Base-by-base conservation (phyloP, 2,797 vertebrate genomes). In the Salmo trutta region DNA sequence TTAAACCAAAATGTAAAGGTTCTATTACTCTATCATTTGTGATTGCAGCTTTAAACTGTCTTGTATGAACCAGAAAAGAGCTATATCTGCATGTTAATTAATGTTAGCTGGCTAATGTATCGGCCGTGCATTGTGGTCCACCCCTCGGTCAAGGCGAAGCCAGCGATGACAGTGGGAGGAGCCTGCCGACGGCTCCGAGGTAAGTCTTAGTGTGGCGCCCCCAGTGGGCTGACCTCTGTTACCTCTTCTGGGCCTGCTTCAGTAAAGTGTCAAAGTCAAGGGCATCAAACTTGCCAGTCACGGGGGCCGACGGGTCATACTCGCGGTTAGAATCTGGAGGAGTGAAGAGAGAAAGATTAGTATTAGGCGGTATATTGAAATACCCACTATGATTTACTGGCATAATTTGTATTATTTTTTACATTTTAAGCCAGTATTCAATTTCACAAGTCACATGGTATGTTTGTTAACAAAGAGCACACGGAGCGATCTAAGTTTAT, bases 211-310 rank as follows among this genome's bases (percentile, higher is more conserved):
- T 24, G 21, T 70, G 84, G 80, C 80, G 81, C 85, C 90, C 88
- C 87, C 84, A 77, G 74, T 81, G 69, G 79, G 87, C 81, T 85
- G 89, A 88, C 84, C 85, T 81, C 79, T 83, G 94, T 97, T 98
- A 99, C 97, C 97, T 98, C 93, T 95, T 97, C 94, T 99, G 94
- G 86, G 98, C 98, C 94, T 99, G 97, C 93, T 96, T 97, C 88
- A 99, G 93, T 95, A 99, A 98, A 90, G 98, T 98, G 95, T 99
- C 98, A 75, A 99, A 99, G 93, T 99, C 98, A 94, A 99, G 94
- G 92, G 95, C 93, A 87, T 97, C 94, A 82, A 94, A 96, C 93
- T 97, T 98, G 92, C 92, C 94, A 89, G 96, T 99, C 62, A 87
- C 80, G 0, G 96, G 88, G 6, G 36, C 36, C 78, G 89, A 87